Percentiles rank a stretch among this genome's conserved stretches.
phyloP scores from a whole-genome alignment of 2,797 vertebrate species.

The Enteromius trimaculatus region DNA sequence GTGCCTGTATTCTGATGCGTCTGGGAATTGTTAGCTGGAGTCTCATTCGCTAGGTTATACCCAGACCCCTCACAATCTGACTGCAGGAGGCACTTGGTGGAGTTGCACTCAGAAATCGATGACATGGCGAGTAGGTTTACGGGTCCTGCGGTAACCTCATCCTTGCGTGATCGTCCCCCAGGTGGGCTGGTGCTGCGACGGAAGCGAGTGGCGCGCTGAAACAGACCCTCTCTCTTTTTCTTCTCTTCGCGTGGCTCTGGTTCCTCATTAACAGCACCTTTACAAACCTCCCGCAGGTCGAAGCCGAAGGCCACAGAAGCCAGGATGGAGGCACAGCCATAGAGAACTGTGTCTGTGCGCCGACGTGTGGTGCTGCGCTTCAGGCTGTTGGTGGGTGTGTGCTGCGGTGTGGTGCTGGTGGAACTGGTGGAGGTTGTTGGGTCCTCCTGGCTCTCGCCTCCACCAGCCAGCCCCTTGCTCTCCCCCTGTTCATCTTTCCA shows the following conservation, averaged over 20 bases:
- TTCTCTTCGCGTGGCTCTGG: conserved; percentile 80
- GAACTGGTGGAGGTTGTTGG: conserved; percentile 73
- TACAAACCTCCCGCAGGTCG: conserved; percentile 84
- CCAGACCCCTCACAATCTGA: conserved; percentile 67
- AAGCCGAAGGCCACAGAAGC: conserved; percentile 88
- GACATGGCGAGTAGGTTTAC: conserved; percentile 84
- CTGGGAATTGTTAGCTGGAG: conserved; percentile 51
- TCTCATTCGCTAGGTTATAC: conserved; percentile 53
- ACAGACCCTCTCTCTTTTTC: conserved; percentile 87
- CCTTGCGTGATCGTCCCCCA: conserved; percentile 72
- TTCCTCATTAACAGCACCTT: conserved; percentile 72
- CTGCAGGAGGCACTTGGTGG: conserved; percentile 85
- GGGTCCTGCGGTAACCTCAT: conserved; percentile 69
- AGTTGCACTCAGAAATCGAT: conserved; percentile 83
- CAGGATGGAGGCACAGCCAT: conserved; percentile 84
- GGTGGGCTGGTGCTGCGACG: conserved; percentile 84
- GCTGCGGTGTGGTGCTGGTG: conserved; percentile 72
- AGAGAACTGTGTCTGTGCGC: conserved; percentile 84
- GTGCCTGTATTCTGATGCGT: conserved; percentile 39
- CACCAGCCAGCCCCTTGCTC: conserved; percentile 59
- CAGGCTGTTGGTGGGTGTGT: conserved; percentile 85
- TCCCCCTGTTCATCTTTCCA: conserved; percentile 88
- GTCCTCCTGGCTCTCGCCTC: conserved; percentile 78
- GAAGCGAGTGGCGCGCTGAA: conserved; percentile 85
- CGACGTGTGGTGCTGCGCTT: conserved; percentile 78